Evolutionary conservation across 2,888 invertebrate species (phyloP), one percentile per base, ranked within the genome.

Genomic region (Timema podura): DNA sequence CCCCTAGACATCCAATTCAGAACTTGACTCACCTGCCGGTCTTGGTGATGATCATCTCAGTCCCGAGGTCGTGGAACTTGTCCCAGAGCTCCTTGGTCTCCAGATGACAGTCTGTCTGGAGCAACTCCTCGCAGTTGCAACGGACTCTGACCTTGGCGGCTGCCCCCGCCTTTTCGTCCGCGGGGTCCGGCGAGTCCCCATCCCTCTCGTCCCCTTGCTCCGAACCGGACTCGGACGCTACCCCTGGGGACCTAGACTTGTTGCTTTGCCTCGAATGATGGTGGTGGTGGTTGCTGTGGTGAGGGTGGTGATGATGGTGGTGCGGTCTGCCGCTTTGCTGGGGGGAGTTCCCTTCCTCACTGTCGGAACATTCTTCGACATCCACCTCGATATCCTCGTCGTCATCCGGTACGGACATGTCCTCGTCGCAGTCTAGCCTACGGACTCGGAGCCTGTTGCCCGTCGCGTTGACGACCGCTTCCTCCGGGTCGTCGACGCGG

Each of bases 21-120:
- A 47, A 48, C 65, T n/a, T 48, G 80, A 79, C 86, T 82, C 80
- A 91, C 91, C 91, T 86, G 80, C 92, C 92, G 72, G 90, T 90
- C 81, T 92, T 92, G 11, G 92, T 92, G 81, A 92, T 92, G 81
- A 92, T 92, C 92, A 92, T 92, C 82, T 92, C 91, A 2, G 91
- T 92, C 47, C 91, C 91, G 71, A 92, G 84, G 77, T 88, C 87
- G 80, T 88, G 86, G 82, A 92, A 92, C 81, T 91, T 91, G 80
- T 90, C 89, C 92, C 92, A 92, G 71, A 92, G 83, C 73, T 92
- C 92, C 80, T 91, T 90, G 73, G 91, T 91, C 81, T 92, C 92
- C 76, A 92, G 84, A 75, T 89, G 88, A 78, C 91, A 92, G 75
- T 89, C 87, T 71, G 90, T 87, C 77, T 82, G 82, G 65, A 85